A percentile compares a stretch with the other conserved stretches of the same genome.
Evolutionary conservation across 2,113 vertebrate species (phyloP).

Genomic region (Rhinolophus sinicus): DNA sequence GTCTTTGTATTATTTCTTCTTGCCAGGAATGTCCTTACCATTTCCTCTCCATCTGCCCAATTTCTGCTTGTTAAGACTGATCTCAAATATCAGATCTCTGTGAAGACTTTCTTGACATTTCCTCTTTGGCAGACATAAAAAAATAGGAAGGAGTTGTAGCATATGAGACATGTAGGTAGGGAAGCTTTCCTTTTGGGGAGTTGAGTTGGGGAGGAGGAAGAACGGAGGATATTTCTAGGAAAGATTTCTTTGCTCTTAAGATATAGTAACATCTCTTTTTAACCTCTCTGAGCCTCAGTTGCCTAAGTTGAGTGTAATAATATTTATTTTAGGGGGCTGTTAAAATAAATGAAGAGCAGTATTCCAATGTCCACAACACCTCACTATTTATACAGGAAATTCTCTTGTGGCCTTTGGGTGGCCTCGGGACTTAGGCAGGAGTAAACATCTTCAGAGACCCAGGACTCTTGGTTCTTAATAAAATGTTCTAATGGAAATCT

Average conservation of each 20-base stretch:
- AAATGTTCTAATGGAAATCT: neutral
- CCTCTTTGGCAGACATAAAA: neutral
- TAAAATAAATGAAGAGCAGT: neutral
- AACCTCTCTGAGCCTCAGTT: neutral
- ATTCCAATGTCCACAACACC: neutral
- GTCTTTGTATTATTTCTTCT: slow-evolving; percentile 30
- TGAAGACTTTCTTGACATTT: slow-evolving; percentile 11
- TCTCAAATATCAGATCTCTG: neutral
- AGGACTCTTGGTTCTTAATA: neutral
- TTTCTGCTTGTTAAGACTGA: neutral
- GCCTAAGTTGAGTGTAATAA: neutral
- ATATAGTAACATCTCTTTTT: neutral
- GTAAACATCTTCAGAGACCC: neutral
- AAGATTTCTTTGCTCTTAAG: neutral
- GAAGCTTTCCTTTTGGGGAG: neutral
- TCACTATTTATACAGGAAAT: neutral
- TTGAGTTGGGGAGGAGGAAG: neutral
- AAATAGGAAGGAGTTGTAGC: neutral
- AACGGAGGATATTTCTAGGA: neutral
- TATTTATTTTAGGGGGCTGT: neutral
- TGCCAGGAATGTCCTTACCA: neutral
- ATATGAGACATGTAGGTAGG: neutral
- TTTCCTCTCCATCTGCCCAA: neutral
- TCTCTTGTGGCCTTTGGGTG: neutral
- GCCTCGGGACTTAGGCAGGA: neutral